phyloP scores from a whole-genome alignment of 53 echinoderm and acorn worm genomes.

The Mesocentrotus franciscanus region DNA sequence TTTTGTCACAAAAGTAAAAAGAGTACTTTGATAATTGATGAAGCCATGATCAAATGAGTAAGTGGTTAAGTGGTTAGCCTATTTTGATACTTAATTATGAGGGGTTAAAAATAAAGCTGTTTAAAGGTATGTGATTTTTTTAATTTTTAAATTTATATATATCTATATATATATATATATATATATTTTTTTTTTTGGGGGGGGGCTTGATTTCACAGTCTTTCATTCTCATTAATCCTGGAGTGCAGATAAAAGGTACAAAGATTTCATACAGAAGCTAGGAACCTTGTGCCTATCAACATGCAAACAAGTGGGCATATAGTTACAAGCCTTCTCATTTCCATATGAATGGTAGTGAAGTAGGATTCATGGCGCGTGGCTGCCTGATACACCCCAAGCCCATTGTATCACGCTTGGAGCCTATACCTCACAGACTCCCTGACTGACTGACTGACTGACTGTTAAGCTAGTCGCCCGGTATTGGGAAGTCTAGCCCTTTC shows the following conservation, averaged over 20 bases:
- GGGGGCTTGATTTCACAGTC: not conserved
- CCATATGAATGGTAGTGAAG: conserved; percentile 42
- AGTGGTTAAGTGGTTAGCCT: too few species aligned
- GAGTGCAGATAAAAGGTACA: not conserved
- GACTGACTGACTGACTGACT: conserved; percentile 9
- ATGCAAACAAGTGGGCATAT: conserved; percentile 52
- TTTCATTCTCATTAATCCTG: not conserved
- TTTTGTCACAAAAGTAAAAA: too few species aligned
- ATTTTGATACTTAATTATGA: too few species aligned
- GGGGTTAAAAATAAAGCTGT: too few species aligned
- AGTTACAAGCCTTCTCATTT: conserved; percentile 34
- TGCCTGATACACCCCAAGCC: not conserved
- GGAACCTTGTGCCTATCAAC: not conserved
- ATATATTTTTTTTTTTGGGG: too few species aligned
- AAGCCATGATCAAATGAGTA: too few species aligned
- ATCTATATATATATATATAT: too few species aligned
- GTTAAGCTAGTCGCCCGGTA: not conserved
- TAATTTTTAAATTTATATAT: too few species aligned
- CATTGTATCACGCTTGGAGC: conserved; percentile 44
- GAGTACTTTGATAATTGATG: too few species aligned
- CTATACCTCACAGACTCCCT: not conserved
- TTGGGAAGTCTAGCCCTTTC: not conserved
- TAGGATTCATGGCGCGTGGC: conserved; percentile 2
- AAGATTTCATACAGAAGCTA: conserved; percentile 1
- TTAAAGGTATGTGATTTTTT: too few species aligned